Percentiles rank a stretch among this genome's conserved stretches.
phyloP scores from a whole-genome alignment of 2,888 invertebrate genomes.

The Rhagonycha lutea region DNA sequence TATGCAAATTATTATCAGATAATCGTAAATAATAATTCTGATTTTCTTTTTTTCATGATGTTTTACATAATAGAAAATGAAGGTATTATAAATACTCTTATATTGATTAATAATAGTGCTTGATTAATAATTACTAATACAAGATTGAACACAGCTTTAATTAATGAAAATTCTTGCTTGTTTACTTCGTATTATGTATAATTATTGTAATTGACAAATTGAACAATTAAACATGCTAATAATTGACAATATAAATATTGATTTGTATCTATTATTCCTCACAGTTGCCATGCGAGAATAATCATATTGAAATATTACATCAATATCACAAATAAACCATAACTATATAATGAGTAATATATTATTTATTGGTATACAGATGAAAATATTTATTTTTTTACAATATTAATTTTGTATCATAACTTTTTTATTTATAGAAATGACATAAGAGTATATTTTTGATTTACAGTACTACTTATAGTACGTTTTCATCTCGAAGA shows the following conservation, averaged over 20 bases:
- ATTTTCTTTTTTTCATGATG: too few species aligned
- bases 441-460: background rate
- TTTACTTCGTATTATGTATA: background rate
- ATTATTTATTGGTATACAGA: background rate
- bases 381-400: background rate
- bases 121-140: too few species aligned
- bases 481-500: too few species aligned
- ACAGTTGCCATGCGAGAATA: background rate
- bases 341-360: background rate
- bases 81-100: too few species aligned
- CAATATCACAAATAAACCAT: background rate
- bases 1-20: background rate
- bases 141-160: too few species aligned
- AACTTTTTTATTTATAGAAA: background rate
- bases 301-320: background rate
- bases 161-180: too few species aligned
- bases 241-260: background rate
- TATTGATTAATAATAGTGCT: too few species aligned
- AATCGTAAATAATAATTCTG: background rate
- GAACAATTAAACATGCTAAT: background rate
- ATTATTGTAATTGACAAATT: background rate
- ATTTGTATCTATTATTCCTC: background rate
- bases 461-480: too few species aligned
- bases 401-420: background rate
- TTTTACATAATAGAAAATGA: too few species aligned